A percentile compares a stretch with the other conserved stretches of the same genome.
Conservation (phyloP, 2,113 vertebrate species). For the Ctenodactylus gundi region DNA sequence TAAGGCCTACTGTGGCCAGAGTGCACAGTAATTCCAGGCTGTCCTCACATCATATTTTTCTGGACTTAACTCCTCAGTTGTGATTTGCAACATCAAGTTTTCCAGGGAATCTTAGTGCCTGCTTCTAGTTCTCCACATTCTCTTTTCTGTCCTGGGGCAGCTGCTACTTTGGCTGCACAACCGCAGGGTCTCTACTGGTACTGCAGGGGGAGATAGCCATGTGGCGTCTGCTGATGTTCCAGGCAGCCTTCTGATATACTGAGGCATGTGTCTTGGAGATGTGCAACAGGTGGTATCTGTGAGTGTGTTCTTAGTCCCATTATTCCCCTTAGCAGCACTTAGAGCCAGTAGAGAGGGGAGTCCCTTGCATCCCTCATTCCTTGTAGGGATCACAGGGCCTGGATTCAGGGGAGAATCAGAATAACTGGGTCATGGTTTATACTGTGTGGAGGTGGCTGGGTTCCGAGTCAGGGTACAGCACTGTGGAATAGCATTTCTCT, state of each 20-base stretch:
- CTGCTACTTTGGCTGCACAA: background rate
- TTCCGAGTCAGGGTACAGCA: background rate
- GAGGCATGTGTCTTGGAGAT: background rate
- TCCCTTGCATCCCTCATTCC: too few species aligned
- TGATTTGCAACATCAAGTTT: rapidly evolving
- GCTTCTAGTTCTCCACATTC: too few species aligned
- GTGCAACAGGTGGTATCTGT: background rate
- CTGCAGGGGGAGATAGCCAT: rapidly evolving
- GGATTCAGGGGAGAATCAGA: background rate
- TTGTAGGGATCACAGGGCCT: background rate
- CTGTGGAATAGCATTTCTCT: too few species aligned
- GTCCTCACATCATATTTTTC: background rate
- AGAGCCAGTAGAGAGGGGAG: background rate
- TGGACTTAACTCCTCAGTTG: rapidly evolving
- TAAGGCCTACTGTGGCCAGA: background rate
- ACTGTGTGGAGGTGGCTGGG: too few species aligned
- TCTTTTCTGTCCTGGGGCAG: background rate
- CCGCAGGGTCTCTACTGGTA: background rate
- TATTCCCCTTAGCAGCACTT: too few species aligned
- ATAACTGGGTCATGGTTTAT: background rate
- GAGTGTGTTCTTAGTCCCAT: background rate
- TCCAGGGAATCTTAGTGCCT: background rate
- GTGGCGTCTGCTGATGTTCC: too few species aligned
- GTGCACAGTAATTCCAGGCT: background rate
- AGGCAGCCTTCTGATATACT: background rate